Base-by-base conservation (phyloP, 2,888 invertebrate species). In the Mesoligia furuncula region DNA sequence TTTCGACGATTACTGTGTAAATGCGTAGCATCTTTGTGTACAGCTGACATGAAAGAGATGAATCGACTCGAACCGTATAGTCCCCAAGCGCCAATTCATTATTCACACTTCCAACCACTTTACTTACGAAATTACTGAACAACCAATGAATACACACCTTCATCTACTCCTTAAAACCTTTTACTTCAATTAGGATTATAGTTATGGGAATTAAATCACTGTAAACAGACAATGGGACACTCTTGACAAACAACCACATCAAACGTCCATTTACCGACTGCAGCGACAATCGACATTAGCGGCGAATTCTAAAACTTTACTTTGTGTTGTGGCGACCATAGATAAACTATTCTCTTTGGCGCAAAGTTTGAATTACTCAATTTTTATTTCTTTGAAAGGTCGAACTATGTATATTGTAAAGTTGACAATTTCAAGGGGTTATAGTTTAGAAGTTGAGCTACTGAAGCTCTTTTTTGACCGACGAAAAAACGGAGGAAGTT, bases 241-340 rank as follows among this genome's bases (percentile, higher is more conserved):
- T 96, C 97, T 97, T 97, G 97, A 97, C 97, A 97, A 97, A 97
- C 97, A 97, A 91, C 97, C 95, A 96, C 96, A 96, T 96, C 97
- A 96, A 96, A 97, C 97, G 97, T 97, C 97, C 97, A 97, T 97
- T 97, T 97, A 97, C 97, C 97, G 97, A 97, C 97, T 97, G 94
- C 95, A 97, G 97, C 97, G 97, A 94, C 95, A 94, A 91, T 94
- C 92, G 92, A 93, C 92, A 91, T 88, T 87, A 89, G 93, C 94
- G 96, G 93, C 83, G 64, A 88, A 87, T 93, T 95, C 92, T 93
- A 91, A 95, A 95, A 96, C 92, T 93, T 92, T 90, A 85, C 79
- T 84, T 87, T 90, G 90, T 91, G 89, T 92, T 92, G 91, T 93
- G 92, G 93, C 90, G 90, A 89, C 90, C 92, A 94, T 92, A 94